Conservation (phyloP, 2,888 invertebrate species). For the Mesochorus sp. region DNA sequence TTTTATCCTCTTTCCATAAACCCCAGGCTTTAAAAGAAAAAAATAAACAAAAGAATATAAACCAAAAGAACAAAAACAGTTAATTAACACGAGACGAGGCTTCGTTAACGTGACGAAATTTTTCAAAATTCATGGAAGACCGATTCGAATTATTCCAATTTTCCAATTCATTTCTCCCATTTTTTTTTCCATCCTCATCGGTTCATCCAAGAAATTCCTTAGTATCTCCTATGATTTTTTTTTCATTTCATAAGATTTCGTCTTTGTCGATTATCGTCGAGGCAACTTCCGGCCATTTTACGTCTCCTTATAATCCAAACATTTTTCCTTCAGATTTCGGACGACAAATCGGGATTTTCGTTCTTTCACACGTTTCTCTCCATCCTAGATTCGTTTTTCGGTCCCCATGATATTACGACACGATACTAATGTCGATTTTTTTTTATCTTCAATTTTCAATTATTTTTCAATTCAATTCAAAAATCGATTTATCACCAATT, state of each 20-base stretch:
- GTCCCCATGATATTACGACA: constrained; percentile 69
- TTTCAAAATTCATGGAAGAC: constrained; percentile 68
- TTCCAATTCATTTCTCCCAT: constrained; percentile 7
- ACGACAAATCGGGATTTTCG: too few relatives aligned
- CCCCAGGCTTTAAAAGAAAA: constrained; percentile 51
- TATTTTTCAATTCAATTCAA: neutral
- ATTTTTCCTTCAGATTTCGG: too few relatives aligned
- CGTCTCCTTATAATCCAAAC: too few relatives aligned
- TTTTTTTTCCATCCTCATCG: neutral
- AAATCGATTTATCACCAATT: neutral
- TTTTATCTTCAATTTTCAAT: too few relatives aligned
- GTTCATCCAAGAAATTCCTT: too few relatives aligned
- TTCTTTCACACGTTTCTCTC: neutral
- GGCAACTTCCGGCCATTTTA: too few relatives aligned
- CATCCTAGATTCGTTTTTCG: constrained; percentile 64
- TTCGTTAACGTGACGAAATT: constrained; percentile 76
- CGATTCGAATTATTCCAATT: constrained; percentile 28
- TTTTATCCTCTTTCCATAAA: constrained; percentile 12
- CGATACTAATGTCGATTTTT: constrained; percentile 67
- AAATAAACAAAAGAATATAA: too few relatives aligned
- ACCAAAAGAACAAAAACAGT: too few relatives aligned
- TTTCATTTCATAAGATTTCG: too few relatives aligned
- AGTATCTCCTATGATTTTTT: too few relatives aligned
- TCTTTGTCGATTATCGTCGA: too few relatives aligned
- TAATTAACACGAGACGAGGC: constrained; percentile 68